These are phyloP conservation scores for Indicator indicator DNA, from an alignment of 2,113 vertebrate species.

Conservation along the genomic window DNA sequence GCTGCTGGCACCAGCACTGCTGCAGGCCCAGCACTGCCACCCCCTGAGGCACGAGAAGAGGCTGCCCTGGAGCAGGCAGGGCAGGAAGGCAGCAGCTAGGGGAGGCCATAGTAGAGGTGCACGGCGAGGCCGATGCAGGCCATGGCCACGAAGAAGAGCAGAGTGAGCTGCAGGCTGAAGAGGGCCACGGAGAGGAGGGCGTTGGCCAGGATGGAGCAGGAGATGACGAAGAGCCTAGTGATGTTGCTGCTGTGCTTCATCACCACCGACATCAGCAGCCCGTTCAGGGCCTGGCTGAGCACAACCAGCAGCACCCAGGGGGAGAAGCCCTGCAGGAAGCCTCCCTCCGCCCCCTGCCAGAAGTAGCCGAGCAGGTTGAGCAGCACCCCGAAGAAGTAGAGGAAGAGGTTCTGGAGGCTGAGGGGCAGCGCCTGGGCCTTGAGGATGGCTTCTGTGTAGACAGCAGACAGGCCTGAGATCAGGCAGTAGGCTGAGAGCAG, in stretches of 20 bases:
- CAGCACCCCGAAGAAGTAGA: constrained; percentile 89
- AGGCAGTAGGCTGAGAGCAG: constrained; percentile 85
- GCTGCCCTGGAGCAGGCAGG: fast-evolving
- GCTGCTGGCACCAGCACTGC: background rate
- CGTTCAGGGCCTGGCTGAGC: constrained; percentile 88
- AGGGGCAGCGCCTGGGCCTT: constrained; percentile 89
- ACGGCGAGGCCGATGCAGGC: constrained; percentile 84
- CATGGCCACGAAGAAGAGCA: constrained; percentile 82
- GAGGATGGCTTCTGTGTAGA: constrained; percentile 89
- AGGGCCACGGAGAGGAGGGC: constrained; percentile 83
- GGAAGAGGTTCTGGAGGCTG: constrained; percentile 91
- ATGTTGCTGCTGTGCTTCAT: constrained; percentile 96
- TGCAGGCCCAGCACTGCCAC: background rate
- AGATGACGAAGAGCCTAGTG: constrained; percentile 93
- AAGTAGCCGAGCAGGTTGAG: constrained; percentile 80
- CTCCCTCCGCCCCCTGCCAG: constrained; percentile 32
- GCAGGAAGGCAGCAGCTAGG: background rate
- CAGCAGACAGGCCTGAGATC: constrained; percentile 88
- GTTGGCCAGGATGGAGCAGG: constrained; percentile 92
- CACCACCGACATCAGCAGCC: constrained; percentile 91
- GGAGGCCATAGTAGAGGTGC: constrained; percentile 85
- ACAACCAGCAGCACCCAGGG: constrained; percentile 82
- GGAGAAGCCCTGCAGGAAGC: constrained; percentile 88
- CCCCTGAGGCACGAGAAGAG: background rate
- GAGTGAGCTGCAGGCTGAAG: constrained; percentile 86